These are phyloP conservation scores for Ashinkailepas kermadecensis DNA, from an alignment of 2,888 invertebrate genomes.

Conservation along the genomic window DNA sequence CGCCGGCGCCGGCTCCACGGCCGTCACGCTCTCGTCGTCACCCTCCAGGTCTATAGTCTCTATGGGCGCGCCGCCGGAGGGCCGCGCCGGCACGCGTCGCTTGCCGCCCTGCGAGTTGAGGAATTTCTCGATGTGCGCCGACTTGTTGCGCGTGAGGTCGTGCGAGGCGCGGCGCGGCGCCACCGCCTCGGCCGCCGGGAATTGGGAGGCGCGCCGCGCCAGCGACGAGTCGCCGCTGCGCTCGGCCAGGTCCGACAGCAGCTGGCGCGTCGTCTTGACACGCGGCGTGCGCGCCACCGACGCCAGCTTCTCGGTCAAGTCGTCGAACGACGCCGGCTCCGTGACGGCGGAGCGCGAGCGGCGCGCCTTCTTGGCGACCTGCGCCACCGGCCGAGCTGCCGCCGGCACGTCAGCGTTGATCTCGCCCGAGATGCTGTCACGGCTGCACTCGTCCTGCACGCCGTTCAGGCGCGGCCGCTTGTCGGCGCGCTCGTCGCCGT, in stretches of 20 bases:
- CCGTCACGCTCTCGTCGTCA: constrained; percentile 26
- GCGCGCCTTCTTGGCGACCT: constrained; percentile 8
- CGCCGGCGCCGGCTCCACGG: background rate
- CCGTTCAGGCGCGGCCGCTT: constrained; percentile 33
- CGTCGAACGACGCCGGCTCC: constrained; percentile 23
- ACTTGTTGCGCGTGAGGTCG: constrained; percentile 41
- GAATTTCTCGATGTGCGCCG: constrained; percentile 44
- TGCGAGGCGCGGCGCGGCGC: constrained; percentile 28
- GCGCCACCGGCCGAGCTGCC: constrained; percentile 6
- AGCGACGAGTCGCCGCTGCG: constrained; percentile 33
- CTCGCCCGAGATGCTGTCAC: constrained; percentile 37
- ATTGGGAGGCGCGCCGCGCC: constrained; percentile 32
- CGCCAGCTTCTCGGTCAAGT: constrained; percentile 51
- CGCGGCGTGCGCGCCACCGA: constrained; percentile 50
- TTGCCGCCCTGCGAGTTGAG: constrained; percentile 36
- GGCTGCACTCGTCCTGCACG: constrained; percentile 37
- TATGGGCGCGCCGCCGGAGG: constrained; percentile 29
- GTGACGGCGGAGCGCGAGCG: constrained; percentile 20
- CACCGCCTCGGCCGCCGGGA: constrained; percentile 30
- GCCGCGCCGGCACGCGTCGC: constrained; percentile 24
- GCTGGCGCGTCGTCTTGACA: constrained; percentile 69
- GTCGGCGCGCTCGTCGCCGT: constrained; percentile 30
- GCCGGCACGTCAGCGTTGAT: constrained; percentile 27
- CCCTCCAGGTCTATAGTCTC: constrained; percentile 30
- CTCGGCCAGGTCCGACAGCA: constrained; percentile 58